Conservation (phyloP, 1,140 invertebrate genomes). For the Drosophila bipectinata region DNA sequence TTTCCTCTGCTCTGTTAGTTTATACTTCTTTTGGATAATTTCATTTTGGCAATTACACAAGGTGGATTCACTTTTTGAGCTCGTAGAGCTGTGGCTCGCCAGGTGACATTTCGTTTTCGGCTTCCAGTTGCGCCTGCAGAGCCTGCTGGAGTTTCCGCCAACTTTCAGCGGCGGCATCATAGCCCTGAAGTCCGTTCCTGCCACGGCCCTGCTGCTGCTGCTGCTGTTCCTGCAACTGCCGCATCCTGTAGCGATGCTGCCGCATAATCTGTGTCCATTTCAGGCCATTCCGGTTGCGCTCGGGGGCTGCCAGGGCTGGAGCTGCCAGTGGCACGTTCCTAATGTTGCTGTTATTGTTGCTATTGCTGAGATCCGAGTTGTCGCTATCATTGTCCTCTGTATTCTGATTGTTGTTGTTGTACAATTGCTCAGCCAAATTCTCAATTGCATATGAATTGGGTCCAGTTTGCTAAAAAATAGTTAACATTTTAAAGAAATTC, state of each 20-base stretch:
- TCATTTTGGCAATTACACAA: constrained; percentile 36
- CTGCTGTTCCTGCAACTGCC: constrained; percentile 47
- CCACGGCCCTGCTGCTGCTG: constrained; percentile 32
- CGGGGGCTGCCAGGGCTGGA: neutral
- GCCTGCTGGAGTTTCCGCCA: constrained; percentile 66
- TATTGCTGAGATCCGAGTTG: constrained; percentile 17
- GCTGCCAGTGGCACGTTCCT: constrained; percentile 26
- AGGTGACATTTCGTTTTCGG: constrained; percentile 52
- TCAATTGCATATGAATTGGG: constrained; percentile 39
- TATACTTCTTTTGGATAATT: constrained; percentile 22
- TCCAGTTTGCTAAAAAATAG: constrained; percentile 13
- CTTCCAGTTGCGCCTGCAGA: constrained; percentile 21
- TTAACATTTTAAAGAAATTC: too few relatives aligned
- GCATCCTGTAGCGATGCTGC: constrained; percentile 52
- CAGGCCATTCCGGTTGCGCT: constrained; percentile 28
- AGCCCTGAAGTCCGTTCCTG: constrained; percentile 2
- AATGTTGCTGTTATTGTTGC: constrained; percentile 17
- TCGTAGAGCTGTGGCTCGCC: constrained; percentile 51
- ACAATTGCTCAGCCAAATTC: constrained; percentile 52
- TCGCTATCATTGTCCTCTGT: constrained; percentile 38
- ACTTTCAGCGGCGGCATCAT: constrained; percentile 64
- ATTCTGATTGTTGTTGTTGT: constrained; percentile 43
- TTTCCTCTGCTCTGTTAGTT: constrained; percentile 12
- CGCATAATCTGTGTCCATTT: constrained; percentile 65
- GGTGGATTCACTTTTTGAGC: constrained; percentile 58